phyloP scores from a whole-genome alignment of 2,113 vertebrate species.

The Gadus macrocephalus region DNA sequence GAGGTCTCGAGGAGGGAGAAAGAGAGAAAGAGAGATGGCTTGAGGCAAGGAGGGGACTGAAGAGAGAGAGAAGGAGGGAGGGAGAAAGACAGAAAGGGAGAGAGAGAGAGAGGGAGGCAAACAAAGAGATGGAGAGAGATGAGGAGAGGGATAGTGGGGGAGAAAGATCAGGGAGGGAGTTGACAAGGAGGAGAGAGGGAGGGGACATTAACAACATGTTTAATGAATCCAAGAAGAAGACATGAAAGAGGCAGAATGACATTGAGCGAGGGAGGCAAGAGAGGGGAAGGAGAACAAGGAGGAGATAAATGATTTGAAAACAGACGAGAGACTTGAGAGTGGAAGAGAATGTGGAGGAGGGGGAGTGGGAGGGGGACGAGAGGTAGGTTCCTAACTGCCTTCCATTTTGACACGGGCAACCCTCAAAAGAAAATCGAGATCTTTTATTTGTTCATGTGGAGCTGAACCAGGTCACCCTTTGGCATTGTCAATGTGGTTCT shows the following conservation, averaged over 20 bases:
- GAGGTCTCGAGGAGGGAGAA: not conserved
- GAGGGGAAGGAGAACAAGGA: not conserved
- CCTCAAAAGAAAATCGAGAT: too few relatives aligned
- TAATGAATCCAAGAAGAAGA: not conserved
- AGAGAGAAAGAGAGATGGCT: not conserved
- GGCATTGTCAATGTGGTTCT: too few relatives aligned
- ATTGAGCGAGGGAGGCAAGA: slow-evolving; percentile 5
- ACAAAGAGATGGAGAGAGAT: not conserved
- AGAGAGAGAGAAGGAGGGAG: not conserved
- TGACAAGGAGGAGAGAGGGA: not conserved
- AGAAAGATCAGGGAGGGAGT: not conserved
- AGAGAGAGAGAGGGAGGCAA: not conserved
- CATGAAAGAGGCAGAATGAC: not conserved
- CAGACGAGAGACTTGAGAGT: not conserved
- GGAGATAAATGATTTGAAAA: not conserved
- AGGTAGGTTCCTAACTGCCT: slow-evolving; percentile 5
- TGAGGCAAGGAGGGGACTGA: not conserved
- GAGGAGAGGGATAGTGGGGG: too few relatives aligned
- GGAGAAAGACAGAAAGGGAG: not conserved
- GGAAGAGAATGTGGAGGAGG: slow-evolving; percentile 32
- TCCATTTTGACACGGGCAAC: slow-evolving; percentile 1
- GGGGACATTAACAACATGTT: not conserved
- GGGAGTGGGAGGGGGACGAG: slow-evolving; percentile 24
- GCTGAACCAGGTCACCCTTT: too few relatives aligned
- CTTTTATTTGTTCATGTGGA: too few relatives aligned